phyloP scores from a whole-genome alignment of 2,113 vertebrate species.

The Indri indri region DNA sequence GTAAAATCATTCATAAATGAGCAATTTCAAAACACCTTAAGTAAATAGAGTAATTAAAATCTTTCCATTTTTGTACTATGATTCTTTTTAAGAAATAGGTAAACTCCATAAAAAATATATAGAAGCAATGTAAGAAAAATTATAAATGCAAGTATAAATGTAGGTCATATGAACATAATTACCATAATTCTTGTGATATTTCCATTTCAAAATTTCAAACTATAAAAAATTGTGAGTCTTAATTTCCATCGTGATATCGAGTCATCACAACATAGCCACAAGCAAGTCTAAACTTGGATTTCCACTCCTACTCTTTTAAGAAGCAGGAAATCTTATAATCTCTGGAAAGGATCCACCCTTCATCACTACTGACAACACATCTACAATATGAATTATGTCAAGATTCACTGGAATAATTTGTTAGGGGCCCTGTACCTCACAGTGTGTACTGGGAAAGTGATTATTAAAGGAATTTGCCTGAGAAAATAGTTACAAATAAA shows the following conservation, averaged over 20 bases:
- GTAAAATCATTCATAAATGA: neutral
- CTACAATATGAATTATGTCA: conserved; percentile 11
- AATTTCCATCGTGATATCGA: conserved; percentile 30
- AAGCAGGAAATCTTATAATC: conserved; percentile 63
- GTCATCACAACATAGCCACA: conserved; percentile 14
- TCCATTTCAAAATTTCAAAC: neutral
- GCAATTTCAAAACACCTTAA: neutral
- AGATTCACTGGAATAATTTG: conserved; percentile 31
- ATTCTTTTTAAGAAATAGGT: neutral
- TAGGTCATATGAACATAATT: neutral
- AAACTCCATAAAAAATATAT: neutral
- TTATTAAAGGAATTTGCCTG: neutral
- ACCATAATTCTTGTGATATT: neutral
- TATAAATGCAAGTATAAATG: neutral
- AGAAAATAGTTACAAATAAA: conserved; percentile 51
- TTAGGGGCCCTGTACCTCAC: neutral
- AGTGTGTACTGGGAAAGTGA: neutral
- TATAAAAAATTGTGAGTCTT: neutral
- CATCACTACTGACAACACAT: neutral
- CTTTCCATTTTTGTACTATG: neutral
- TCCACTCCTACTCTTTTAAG: conserved; percentile 16
- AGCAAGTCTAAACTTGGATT: conserved; percentile 67
- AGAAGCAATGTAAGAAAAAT: neutral
- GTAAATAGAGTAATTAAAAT: neutral
- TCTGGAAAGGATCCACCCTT: conserved; percentile 59